Base-by-base conservation (phyloP, 2,113 vertebrate genomes). In the Pithys albifrons region DNA sequence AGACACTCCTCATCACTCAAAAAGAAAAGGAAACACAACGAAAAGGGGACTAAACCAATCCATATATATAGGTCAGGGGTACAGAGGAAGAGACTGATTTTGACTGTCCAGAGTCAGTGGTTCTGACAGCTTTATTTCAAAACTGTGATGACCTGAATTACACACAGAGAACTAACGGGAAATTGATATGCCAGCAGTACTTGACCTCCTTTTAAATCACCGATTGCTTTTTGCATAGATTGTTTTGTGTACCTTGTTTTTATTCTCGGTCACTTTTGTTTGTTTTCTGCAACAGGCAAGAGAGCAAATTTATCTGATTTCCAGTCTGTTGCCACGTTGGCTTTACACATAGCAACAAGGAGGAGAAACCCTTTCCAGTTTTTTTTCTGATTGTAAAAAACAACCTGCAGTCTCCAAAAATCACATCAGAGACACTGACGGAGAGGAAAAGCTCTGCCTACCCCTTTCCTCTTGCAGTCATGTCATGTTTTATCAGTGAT, bases 261-360 rank as follows among this genome's bases (percentile, higher is more conserved):
- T 91, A 58, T 70, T 76, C 62, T 83, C 37, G 8, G 23, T 83
- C 1, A 4, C 18, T 95, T 85, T 79, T 70, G 17, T 69, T 89
- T 90, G 49, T 54, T 83, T 83, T 73, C 54, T 88, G 67, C 3
- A 15, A 54, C 54, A 92, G 43, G 49, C 67, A 73, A 88, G 46
- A 89, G 59, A 93, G 33, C 1, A 3, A 85, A 78, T 78, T 84
- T 82, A 48, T 70, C 90, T 79, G 77, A 62, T 91, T 87, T 79
- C 55, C 59, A 3, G 2, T 51, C 59, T 94, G 81, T 93, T 95
- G 89, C 91, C 4, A 24, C 12, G 71, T 19, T 76, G 67, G 37
- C 43, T 89, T 83, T 85, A 85, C 51, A 85, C 74, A 71, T 91
- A 93, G 88, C 88, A 96, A 92, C 92, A 77, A 76, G 82, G 45